Evolutionary conservation across 2,797 vertebrate species (phyloP).

Genomic region (Channallabes apus): DNA sequence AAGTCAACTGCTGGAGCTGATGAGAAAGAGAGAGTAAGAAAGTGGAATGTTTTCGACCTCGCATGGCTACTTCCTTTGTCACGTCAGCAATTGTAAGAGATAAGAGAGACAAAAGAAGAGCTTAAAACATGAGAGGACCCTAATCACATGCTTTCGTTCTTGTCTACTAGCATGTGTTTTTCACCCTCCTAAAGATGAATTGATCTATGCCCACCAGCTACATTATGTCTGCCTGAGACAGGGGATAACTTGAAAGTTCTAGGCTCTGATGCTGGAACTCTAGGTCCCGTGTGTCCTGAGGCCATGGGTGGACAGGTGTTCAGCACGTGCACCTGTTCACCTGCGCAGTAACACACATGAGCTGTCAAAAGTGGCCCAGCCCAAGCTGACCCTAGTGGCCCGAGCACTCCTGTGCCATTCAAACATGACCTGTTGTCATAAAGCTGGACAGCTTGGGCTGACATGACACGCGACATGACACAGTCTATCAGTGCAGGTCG

Average conservation of each 20-base stretch:
- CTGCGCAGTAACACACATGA: slow-evolving; percentile 51
- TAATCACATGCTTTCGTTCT: slow-evolving; percentile 55
- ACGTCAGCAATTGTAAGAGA: slow-evolving; percentile 59
- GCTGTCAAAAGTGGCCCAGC: slow-evolving; percentile 68
- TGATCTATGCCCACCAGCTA: slow-evolving; percentile 51
- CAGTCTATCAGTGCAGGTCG: not conserved
- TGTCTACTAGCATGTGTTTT: slow-evolving; percentile 32
- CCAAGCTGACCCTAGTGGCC: slow-evolving; percentile 68
- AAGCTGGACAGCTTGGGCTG: slow-evolving; percentile 33
- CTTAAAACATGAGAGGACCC: slow-evolving; percentile 66
- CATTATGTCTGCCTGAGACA: slow-evolving; percentile 37
- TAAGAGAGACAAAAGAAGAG: slow-evolving; percentile 64
- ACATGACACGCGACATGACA: slow-evolving; percentile 31
- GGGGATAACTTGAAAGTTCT: slow-evolving; percentile 38
- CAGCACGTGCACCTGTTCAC: slow-evolving; percentile 57
- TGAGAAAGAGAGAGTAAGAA: slow-evolving; percentile 5
- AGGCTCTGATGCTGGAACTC: slow-evolving; percentile 63
- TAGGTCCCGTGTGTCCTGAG: slow-evolving; percentile 69
- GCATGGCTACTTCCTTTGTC: slow-evolving; percentile 42
- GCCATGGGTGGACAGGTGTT: slow-evolving; percentile 69
- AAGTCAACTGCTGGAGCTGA: slow-evolving; percentile 23
- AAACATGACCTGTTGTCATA: slow-evolving; percentile 52
- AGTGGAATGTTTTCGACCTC: slow-evolving; percentile 53
- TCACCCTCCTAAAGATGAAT: slow-evolving; percentile 28
- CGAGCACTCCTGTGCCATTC: slow-evolving; percentile 72